A percentile compares a stretch with the other conserved stretches of the same genome.
phyloP scores from a whole-genome alignment of 2,888 invertebrate genomes.

The Ceramica pisi region DNA sequence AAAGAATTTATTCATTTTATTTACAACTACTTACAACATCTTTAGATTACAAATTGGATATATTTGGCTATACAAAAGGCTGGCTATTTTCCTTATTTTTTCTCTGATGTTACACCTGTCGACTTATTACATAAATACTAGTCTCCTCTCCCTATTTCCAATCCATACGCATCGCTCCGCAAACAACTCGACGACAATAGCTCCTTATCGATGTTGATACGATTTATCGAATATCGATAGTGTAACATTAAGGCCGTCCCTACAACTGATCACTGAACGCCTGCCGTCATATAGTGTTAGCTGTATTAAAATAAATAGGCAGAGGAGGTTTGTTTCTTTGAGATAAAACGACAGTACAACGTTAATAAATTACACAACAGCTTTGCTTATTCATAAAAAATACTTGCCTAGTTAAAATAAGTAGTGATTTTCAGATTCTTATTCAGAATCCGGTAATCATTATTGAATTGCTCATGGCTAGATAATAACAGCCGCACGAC shows the following conservation, averaged over 20 bases:
- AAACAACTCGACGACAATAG: conserved; percentile 47
- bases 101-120: neutral
- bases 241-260: conserved; percentile 36
- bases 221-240: conserved; percentile 61
- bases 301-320: conserved; percentile 37
- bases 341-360: conserved; percentile 3
- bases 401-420: too few relatives aligned
- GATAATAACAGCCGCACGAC: too few relatives aligned
- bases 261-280: conserved; percentile 38
- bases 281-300: conserved; percentile 20
- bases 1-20: too few relatives aligned
- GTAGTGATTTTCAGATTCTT: too few relatives aligned
- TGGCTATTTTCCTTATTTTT: too few relatives aligned
- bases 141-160: conserved; percentile 18
- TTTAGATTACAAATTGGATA: too few relatives aligned
- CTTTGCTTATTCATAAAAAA: too few relatives aligned
- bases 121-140: conserved; percentile 3
- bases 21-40: too few relatives aligned
- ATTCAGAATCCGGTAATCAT: too few relatives aligned
- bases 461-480: too few relatives aligned
- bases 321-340: conserved; percentile 6
- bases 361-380: neutral
- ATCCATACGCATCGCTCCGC: conserved; percentile 15
- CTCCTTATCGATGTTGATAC: conserved; percentile 56
- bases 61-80: too few relatives aligned